Evolutionary conservation across 2,888 invertebrate species (phyloP).

Genomic region (Serrognathus titanus): DNA sequence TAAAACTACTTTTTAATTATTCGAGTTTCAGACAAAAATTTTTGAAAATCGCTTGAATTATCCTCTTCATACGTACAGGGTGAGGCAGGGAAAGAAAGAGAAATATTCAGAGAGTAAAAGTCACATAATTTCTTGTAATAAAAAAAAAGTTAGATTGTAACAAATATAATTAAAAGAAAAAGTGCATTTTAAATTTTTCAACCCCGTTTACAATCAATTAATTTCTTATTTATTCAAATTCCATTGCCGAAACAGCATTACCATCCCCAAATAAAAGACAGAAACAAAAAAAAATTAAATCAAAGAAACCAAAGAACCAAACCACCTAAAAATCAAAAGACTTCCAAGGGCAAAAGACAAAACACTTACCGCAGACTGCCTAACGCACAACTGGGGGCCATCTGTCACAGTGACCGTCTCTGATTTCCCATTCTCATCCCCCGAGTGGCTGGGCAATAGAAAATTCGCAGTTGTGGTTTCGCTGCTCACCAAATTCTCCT

Average conservation of each 20-base stretch:
- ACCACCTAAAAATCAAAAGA: not conserved
- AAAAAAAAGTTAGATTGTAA: too few species aligned
- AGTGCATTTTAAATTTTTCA: too few species aligned
- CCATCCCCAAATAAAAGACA: not conserved
- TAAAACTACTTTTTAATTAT: too few species aligned
- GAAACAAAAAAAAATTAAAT: slow-evolving; percentile 15
- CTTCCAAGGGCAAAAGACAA: not conserved
- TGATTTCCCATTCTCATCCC: slow-evolving; percentile 28
- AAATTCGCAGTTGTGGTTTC: slow-evolving; percentile 88
- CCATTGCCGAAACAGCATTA: not conserved
- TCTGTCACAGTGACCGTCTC: slow-evolving; percentile 4
- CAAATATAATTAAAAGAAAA: too few species aligned
- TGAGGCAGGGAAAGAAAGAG: too few species aligned
- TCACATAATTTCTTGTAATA: too few species aligned
- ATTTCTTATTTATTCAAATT: too few species aligned
- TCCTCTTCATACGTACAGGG: too few species aligned
- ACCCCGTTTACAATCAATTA: too few species aligned
- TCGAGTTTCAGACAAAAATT: too few species aligned
- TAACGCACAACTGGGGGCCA: not conserved
- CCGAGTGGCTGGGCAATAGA: slow-evolving; percentile 68
- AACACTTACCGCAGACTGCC: slow-evolving; percentile 12
- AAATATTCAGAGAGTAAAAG: too few species aligned
- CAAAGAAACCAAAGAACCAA: slow-evolving; percentile 18
- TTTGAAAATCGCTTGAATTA: too few species aligned
- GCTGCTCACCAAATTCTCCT: slow-evolving; percentile 49